Base-by-base conservation (phyloP, 2,113 vertebrate genomes). In the Menidia beryllina region DNA sequence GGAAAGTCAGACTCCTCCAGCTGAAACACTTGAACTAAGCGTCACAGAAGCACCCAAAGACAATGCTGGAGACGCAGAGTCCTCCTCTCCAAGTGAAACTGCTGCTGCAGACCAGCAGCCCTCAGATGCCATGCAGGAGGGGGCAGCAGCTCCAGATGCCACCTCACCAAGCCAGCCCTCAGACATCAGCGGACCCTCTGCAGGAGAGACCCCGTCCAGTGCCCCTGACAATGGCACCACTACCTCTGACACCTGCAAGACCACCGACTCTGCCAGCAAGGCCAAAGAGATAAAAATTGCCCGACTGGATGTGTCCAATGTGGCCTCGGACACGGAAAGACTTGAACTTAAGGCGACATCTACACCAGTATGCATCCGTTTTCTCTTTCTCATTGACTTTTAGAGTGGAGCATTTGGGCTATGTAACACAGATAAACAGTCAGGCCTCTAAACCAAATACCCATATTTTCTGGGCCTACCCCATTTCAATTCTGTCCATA, bases 291-390 rank as follows among this genome's bases (percentile, higher is more conserved):
- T 92, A 51, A 97, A 93, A 90, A 99, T 98, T 0, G 96, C 97
- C 38, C 94, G 93, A 52, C 93, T 98, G 76, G 97, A 99, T 72
- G 98, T 97, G 89, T 96, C 97, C 56, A 99, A 93, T 68, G 96
- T 99, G 81, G 96, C 96, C 75, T 93, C 95, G 13, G 98, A 99
- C 91, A 99, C 98, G 0, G 96, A 97, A 77, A 95, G 91, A 73
- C 88, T 98, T 69, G 96, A 97, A 81, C 75, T 98, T 63, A 98
- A 95, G 88, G 93, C 87, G 83, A 94, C 85, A 83, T 48, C 82
- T 21, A 60, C 3, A 75, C 71, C 75, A 53, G 90, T 85, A 94
- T 72, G 86, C 43, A 26, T 48, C 47, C 69, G 17, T 26, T 60
- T 49, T 41, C 3, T 5, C 14, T 53, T 3, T 34, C 1, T 25